phyloP scores from a whole-genome alignment of 2,113 vertebrate species.

The Aptenodytes patagonicus region DNA sequence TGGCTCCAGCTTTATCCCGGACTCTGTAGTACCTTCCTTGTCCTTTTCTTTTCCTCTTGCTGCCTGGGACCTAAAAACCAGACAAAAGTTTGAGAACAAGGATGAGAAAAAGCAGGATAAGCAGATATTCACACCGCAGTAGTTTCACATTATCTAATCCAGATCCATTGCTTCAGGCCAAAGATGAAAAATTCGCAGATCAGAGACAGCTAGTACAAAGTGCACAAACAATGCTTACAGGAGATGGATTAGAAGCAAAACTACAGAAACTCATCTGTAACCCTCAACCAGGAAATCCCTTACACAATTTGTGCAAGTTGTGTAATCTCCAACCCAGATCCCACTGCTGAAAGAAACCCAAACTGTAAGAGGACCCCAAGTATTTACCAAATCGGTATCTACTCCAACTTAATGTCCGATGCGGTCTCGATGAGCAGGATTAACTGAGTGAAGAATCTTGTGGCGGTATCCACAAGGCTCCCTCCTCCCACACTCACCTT shows the following conservation, averaged over 20 bases:
- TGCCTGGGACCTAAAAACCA: conserved; percentile 84
- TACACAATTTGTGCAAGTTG: neutral
- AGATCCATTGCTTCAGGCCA: neutral
- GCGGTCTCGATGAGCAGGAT: too few species aligned
- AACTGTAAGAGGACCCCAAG: neutral
- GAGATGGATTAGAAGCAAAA: neutral
- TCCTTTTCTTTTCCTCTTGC: conserved; percentile 91
- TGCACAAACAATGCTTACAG: neutral
- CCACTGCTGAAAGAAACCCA: neutral
- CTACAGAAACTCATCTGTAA: neutral
- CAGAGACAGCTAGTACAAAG: neutral
- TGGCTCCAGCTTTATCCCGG: conserved; percentile 90
- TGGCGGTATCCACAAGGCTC: neutral
- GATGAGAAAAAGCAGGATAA: neutral
- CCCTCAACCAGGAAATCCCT: neutral
- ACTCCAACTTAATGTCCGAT: neutral
- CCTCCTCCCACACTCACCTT: conserved; percentile 72
- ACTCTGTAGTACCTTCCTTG: conserved; percentile 87
- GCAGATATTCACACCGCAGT: neutral
- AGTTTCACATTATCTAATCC: neutral
- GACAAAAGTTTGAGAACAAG: neutral
- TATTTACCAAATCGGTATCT: neutral
- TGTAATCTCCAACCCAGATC: neutral
- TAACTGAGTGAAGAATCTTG: neutral
- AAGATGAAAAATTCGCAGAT: neutral